Evolutionary conservation across 2,113 vertebrate genomes (phyloP).

Genomic region (Mormyrus lacerda): DNA sequence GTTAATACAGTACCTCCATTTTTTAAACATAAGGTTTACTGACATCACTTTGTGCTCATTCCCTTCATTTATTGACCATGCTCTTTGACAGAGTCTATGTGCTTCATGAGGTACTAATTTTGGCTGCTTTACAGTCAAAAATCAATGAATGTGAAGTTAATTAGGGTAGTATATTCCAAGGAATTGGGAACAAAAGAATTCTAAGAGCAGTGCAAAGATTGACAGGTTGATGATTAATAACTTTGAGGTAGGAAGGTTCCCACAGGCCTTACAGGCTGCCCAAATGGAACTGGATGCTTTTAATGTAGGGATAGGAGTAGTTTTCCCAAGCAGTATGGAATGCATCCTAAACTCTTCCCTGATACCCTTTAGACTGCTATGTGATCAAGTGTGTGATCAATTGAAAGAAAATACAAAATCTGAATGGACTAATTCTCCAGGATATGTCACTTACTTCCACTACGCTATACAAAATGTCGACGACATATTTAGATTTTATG

Average conservation of each 20-base stretch:
- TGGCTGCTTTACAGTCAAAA: background rate
- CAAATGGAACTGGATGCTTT: too few species aligned
- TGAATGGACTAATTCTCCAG: background rate
- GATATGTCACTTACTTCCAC: background rate
- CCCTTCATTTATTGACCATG: background rate
- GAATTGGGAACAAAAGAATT: background rate
- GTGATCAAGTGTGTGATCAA: too few species aligned
- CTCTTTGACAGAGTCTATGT: background rate
- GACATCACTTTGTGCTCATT: background rate
- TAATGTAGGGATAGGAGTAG: too few species aligned
- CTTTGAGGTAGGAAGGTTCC: background rate
- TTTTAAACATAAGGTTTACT: too few species aligned
- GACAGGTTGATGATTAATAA: background rate
- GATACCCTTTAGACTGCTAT: too few species aligned
- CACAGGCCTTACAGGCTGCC: background rate
- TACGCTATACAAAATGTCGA: background rate
- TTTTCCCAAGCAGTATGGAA: too few species aligned
- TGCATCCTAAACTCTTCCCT: too few species aligned
- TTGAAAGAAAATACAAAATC: background rate
- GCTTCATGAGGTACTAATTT: background rate
- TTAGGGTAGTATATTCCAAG: background rate
- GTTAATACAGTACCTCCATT: background rate
- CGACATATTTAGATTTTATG: too few species aligned
- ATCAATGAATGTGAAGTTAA: background rate
- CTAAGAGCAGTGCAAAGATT: background rate